Base-by-base conservation (phyloP, 2,797 vertebrate species). In the Epinephelus awoara region DNA sequence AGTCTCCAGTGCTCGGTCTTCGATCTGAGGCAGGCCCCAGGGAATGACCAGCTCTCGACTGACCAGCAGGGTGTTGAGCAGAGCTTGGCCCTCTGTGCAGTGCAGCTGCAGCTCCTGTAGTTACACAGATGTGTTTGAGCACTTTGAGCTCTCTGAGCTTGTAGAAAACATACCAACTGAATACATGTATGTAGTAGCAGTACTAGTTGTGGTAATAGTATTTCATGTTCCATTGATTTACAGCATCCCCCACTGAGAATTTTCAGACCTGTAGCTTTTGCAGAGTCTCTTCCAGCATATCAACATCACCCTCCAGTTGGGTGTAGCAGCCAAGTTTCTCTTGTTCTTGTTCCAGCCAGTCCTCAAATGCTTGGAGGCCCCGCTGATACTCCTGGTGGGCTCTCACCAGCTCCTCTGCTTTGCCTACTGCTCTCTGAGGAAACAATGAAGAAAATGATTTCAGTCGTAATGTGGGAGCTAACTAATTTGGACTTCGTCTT, bases 361-460 rank as follows among this genome's bases (percentile, higher is more conserved):
- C 92, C 89, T 99, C 97, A 93, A 99, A 99, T 0, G 93, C 91
- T 52, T 96, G 96, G 42, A 99, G 92, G 23, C 96, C 96, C 51
- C 93, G 94, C 90, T 99, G 98, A 80, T 99, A 98, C 66, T 97
- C 96, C 84, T 97, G 95, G 80, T 99, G 98, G 63, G 96, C 93
- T 64, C 93, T 93, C 59, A 99, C 95, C 44, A 97, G 88, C 80
- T 96, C 96, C 91, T 99, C 98, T 25, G 94, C 95, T 91, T 96
- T 97, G 23, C 90, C 94, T 29, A 97, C 96, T 11, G 95, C 94
- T 68, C 95, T 96, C 98, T 99, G 86, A 67, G 65, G 71, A 73
- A 42, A 89, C 10, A 75, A 40, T 4, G 1, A 63, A 27, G 11
- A 59, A 2, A 73, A 40, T 1, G 34, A 34, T 34, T 8, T 8